Percentiles rank a stretch among this genome's conserved stretches.
Conservation (phyloP, 2,113 vertebrate species). For the Coryphaenoides rupestris region DNA sequence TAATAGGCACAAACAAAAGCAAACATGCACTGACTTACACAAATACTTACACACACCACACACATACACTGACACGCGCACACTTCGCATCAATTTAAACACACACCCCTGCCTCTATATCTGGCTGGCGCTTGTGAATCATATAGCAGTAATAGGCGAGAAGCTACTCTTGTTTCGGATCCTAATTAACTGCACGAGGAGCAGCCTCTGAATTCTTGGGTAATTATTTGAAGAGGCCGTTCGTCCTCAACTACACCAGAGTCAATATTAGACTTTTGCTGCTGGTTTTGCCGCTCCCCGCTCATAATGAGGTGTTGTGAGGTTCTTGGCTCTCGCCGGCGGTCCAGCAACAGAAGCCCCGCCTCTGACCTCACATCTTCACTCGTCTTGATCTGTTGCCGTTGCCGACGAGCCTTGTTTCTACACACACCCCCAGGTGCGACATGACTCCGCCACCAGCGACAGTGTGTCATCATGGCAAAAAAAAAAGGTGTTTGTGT, state of each 20-base stretch:
- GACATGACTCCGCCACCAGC: too few species aligned
- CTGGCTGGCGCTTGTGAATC: conserved; percentile 39
- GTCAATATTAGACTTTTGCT: conserved; percentile 64
- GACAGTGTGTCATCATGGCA: neutral
- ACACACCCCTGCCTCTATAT: conserved; percentile 3
- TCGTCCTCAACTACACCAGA: conserved; percentile 25
- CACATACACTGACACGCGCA: conserved; percentile 20
- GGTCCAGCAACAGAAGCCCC: neutral
- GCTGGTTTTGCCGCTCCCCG: conserved; percentile 15
- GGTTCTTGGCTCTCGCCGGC: neutral
- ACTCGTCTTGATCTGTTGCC: too few species aligned
- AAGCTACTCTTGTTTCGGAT: conserved; percentile 56
- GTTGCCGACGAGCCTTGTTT: too few species aligned
- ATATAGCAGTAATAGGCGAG: conserved; percentile 37
- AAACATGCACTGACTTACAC: too few species aligned
- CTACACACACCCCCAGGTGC: too few species aligned
- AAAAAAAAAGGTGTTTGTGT: neutral
- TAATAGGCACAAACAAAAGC: conserved; percentile 26
- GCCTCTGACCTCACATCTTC: neutral
- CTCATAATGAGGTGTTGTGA: conserved; percentile 42
- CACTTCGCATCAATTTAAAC: conserved; percentile 2
- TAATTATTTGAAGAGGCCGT: conserved; percentile 63
- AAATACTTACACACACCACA: conserved; percentile 9
- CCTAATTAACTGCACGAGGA: conserved; percentile 54
- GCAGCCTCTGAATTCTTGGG: conserved; percentile 44